These are phyloP conservation scores for Magallana nippona DNA, from an alignment of 2,888 invertebrate genomes.

Conservation along the genomic window DNA sequence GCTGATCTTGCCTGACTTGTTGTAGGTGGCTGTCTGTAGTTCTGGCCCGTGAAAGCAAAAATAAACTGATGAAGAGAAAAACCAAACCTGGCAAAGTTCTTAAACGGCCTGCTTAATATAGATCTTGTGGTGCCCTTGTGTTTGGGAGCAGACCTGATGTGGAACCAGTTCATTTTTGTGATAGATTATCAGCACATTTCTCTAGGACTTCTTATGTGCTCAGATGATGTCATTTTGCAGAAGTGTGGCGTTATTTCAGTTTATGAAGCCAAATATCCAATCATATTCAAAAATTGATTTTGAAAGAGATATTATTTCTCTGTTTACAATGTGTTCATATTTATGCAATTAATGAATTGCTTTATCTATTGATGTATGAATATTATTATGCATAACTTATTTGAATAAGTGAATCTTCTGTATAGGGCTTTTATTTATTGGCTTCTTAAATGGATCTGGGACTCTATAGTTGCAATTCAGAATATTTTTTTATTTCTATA, in stretches of 20 bases:
- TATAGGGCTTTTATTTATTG: background rate
- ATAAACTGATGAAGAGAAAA: slow-evolving; percentile 66
- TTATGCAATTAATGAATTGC: slow-evolving; percentile 21
- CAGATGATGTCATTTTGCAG: background rate
- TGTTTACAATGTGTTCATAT: slow-evolving; percentile 25
- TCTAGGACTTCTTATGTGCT: background rate
- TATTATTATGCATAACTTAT: background rate
- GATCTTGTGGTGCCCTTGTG: background rate
- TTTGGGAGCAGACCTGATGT: background rate
- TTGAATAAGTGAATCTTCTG: background rate
- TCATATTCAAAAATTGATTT: background rate
- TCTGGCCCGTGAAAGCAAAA: slow-evolving; percentile 68
- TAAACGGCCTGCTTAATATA: slow-evolving; percentile 42
- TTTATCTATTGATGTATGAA: slow-evolving; percentile 4
- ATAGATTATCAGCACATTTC: background rate
- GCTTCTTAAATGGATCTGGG: slow-evolving; percentile 4
- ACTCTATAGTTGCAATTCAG: background rate
- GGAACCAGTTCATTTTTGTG: background rate
- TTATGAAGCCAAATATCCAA: too few species aligned
- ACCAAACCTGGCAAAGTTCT: slow-evolving; percentile 59
- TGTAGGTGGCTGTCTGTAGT: slow-evolving; percentile 74
- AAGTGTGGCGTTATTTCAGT: too few species aligned
- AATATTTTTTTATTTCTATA: background rate
- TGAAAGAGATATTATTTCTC: background rate
- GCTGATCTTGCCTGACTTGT: slow-evolving; percentile 51